phyloP scores from a whole-genome alignment of 2,797 vertebrate species.

The Eospalax fontanierii region DNA sequence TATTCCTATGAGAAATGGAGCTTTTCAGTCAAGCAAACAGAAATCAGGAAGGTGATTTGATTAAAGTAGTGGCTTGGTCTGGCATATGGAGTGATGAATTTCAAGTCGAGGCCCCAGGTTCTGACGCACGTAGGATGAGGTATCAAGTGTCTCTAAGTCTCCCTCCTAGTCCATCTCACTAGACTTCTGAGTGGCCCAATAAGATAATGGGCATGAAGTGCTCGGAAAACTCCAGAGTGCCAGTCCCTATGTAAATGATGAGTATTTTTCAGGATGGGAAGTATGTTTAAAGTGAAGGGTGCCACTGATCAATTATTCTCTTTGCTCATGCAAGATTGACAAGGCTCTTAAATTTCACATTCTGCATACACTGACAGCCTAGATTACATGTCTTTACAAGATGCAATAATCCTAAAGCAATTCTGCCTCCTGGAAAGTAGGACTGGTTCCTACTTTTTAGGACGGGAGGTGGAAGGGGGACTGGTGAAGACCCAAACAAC shows the following conservation, averaged over 20 bases:
- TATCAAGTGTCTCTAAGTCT: background rate
- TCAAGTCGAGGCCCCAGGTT: conserved; percentile 20
- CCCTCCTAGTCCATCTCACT: conserved; percentile 68
- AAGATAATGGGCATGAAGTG: conserved; percentile 58
- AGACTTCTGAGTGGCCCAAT: conserved; percentile 58
- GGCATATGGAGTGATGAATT: conserved; percentile 57
- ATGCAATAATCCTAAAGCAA: background rate
- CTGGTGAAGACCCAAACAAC: background rate
- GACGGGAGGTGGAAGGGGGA: too few species aligned
- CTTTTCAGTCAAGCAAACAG: conserved; percentile 78
- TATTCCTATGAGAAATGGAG: conserved; percentile 66
- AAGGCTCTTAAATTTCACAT: conserved; percentile 63
- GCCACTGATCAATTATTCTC: conserved; percentile 76
- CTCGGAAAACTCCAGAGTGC: conserved; percentile 63
- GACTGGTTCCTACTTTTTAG: background rate
- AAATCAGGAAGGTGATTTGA: conserved; percentile 80
- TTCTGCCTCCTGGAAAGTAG: background rate
- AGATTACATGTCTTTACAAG: conserved; percentile 7
- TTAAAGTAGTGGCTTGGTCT: conserved; percentile 68
- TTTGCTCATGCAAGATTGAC: conserved; percentile 65
- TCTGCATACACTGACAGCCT: conserved; percentile 4
- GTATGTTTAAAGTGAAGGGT: conserved; percentile 73
- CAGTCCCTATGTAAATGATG: conserved; percentile 72
- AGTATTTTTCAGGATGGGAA: conserved; percentile 68
- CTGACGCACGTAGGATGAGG: background rate